These are phyloP conservation scores for Esperia sulphurella DNA, from an alignment of 2,888 invertebrate species.

Conservation along the genomic window DNA sequence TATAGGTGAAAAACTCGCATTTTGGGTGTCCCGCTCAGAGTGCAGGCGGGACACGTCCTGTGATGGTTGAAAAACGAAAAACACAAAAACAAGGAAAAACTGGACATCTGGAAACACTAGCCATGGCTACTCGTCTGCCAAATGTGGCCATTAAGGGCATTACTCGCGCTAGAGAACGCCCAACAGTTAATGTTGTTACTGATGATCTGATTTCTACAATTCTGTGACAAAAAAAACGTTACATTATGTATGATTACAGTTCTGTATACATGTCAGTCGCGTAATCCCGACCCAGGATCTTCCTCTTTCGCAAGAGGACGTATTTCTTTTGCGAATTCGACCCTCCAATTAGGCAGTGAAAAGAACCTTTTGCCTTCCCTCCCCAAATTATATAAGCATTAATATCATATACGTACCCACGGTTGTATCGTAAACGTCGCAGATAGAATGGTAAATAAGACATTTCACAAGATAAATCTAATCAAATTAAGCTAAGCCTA, in stretches of 20 bases:
- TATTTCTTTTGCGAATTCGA: slow-evolving; percentile 39
- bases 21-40: too few relatives aligned
- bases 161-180: too few relatives aligned
- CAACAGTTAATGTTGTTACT: too few relatives aligned
- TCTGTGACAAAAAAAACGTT: not conserved
- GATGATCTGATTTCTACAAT: too few relatives aligned
- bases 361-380: slow-evolving; percentile 34
- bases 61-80: too few relatives aligned
- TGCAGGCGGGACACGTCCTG: too few relatives aligned
- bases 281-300: slow-evolving; percentile 29
- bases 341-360: slow-evolving; percentile 51
- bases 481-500: not conserved
- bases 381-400: slow-evolving; percentile 24
- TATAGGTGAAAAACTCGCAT: too few relatives aligned
- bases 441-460: not conserved
- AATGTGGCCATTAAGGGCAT: too few relatives aligned
- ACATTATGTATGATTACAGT: not conserved
- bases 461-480: slow-evolving; percentile 8
- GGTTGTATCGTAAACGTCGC: not conserved
- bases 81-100: too few relatives aligned
- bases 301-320: slow-evolving; percentile 38
- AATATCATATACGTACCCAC: slow-evolving; percentile 4
- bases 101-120: too few relatives aligned
- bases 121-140: too few relatives aligned
- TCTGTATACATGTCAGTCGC: slow-evolving; percentile 14